A percentile compares a stretch with the other conserved stretches of the same genome.
Conservation (phyloP, 2,888 invertebrate species). For the Eumacrocentrus americanus region DNA sequence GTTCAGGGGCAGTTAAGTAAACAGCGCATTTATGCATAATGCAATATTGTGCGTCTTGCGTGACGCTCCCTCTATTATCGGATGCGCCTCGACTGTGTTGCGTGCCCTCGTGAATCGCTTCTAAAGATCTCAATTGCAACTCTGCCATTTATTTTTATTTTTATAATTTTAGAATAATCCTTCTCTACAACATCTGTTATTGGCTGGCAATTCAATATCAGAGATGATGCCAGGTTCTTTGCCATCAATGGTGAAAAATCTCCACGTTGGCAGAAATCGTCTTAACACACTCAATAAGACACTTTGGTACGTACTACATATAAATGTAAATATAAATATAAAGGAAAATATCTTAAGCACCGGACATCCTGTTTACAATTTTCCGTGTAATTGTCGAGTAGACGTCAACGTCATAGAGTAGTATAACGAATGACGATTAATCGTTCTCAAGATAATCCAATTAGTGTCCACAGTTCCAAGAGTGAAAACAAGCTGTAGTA, state of each 20-base stretch:
- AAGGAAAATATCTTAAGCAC: too few species aligned
- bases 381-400: neutral
- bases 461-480: too few species aligned
- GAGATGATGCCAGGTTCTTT: constrained; percentile 75
- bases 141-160: constrained; percentile 11
- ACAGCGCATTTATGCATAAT: constrained; percentile 30
- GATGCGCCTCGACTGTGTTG: neutral
- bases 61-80: constrained; percentile 3
- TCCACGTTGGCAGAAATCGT: constrained; percentile 79
- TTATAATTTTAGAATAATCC: constrained; percentile 64
- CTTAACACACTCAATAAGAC: constrained; percentile 78
- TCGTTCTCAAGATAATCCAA: neutral
- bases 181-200: constrained; percentile 72
- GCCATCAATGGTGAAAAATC: constrained; percentile 71
- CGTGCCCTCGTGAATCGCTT: neutral
- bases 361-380: neutral
- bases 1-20: constrained; percentile 42
- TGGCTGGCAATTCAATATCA: constrained; percentile 78
- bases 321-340: neutral
- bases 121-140: neutral
- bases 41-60: constrained; percentile 25
- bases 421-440: neutral
- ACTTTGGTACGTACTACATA: constrained; percentile 62
- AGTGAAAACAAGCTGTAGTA: neutral
- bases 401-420: too few species aligned